These are phyloP conservation scores for Varanus salvator DNA, from an alignment of 2,113 vertebrate genomes.

Conservation along the genomic window DNA sequence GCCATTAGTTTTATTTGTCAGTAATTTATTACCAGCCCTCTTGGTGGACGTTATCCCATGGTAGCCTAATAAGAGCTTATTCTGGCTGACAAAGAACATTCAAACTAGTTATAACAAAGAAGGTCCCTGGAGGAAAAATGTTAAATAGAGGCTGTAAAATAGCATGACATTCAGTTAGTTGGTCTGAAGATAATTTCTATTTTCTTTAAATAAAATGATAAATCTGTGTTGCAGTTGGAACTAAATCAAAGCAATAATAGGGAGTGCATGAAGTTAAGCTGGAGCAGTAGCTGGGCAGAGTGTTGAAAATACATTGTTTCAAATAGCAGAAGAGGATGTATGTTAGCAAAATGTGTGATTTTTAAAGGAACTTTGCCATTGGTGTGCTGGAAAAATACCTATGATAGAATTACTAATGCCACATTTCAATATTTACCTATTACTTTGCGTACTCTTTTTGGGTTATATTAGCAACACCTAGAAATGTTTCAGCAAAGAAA, in stretches of 20 bases:
- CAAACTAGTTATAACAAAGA: background rate
- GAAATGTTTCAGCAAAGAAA: background rate
- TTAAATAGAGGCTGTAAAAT: conserved; percentile 13
- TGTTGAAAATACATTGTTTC: background rate
- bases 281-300: background rate
- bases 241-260: conserved; percentile 19
- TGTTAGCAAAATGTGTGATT: background rate
- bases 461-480: background rate
- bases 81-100: background rate
- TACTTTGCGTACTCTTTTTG: background rate
- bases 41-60: background rate
- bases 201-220: background rate
- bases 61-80: background rate
- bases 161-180: background rate
- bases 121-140: background rate
- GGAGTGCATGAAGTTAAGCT: background rate
- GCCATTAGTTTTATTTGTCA: background rate
- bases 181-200: conserved; percentile 11
- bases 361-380: background rate
- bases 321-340: background rate
- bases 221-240: background rate
- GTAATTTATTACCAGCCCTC: background rate
- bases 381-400: background rate
- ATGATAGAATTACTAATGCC: background rate
- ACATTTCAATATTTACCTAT: background rate